phyloP scores from a whole-genome alignment of 2,888 invertebrate species.

The Temnothorax unifasciatus region DNA sequence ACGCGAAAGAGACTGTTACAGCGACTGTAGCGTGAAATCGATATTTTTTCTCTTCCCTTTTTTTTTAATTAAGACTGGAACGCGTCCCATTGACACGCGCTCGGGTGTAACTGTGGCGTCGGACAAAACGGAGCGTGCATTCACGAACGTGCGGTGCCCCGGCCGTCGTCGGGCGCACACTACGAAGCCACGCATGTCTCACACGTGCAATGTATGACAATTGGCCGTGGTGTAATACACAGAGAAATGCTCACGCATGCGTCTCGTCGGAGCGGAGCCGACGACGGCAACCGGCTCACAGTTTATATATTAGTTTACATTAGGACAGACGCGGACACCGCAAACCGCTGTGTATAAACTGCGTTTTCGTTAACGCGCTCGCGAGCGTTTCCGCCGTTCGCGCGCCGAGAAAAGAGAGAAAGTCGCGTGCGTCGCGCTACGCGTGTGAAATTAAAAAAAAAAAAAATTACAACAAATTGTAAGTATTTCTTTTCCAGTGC shows the following conservation, averaged over 20 bases:
- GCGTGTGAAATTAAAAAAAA: slow-evolving; percentile 2
- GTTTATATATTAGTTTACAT: slow-evolving; percentile 58
- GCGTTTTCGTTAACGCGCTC: slow-evolving; percentile 10
- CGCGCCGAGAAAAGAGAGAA: background rate
- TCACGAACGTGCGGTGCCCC: slow-evolving; percentile 25
- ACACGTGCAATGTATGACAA: slow-evolving; percentile 45
- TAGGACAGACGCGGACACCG: slow-evolving; percentile 39
- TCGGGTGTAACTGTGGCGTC: background rate
- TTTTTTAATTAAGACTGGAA: slow-evolving; percentile 48
- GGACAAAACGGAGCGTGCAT: slow-evolving; percentile 38
- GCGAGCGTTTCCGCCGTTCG: background rate
- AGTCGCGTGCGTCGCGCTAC: background rate
- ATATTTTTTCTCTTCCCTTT: slow-evolving; percentile 37
- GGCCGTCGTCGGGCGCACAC: slow-evolving; percentile 18
- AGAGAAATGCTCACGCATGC: slow-evolving; percentile 56
- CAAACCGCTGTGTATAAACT: slow-evolving; percentile 37
- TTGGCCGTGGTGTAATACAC: slow-evolving; percentile 35
- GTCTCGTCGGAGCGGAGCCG: slow-evolving; percentile 43
- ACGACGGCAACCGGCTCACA: slow-evolving; percentile 50
- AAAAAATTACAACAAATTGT: background rate
- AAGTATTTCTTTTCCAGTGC: background rate
- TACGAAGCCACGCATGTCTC: slow-evolving; percentile 26
- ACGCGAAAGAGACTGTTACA: slow-evolving; percentile 31
- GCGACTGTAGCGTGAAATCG: slow-evolving; percentile 29
- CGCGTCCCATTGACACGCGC: slow-evolving; percentile 28